Conservation (phyloP, 1,140 invertebrate genomes). For the Chrysomallon squamiferum region DNA sequence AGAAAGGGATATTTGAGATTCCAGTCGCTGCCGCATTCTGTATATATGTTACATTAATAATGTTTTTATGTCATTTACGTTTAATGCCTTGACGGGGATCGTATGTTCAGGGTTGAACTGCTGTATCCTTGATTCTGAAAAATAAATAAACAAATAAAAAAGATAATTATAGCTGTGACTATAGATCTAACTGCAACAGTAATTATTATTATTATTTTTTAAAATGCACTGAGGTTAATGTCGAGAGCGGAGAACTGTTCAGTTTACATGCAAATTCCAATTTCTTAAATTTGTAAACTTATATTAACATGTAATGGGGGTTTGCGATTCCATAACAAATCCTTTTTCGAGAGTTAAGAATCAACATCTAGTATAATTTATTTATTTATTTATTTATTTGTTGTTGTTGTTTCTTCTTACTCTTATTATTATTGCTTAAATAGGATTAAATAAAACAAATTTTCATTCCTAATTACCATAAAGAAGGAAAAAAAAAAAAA, state of each 20-base stretch:
- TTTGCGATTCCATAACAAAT: not conserved
- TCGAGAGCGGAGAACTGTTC: not conserved
- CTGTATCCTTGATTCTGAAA: slow-evolving; percentile 20
- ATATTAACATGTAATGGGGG: not conserved
- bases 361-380: too few relatives aligned
- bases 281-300: not conserved
- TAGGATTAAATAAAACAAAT: too few relatives aligned
- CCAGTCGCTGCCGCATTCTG: too few relatives aligned
- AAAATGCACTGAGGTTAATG: not conserved
- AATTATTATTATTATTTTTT: not conserved
- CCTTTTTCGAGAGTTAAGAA: not conserved
- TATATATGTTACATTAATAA: too few relatives aligned
- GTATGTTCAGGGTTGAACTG: slow-evolving; percentile 8
- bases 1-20: too few relatives aligned
- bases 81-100: slow-evolving; percentile 10
- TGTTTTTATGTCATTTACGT: not conserved
- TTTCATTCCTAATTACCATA: too few relatives aligned
- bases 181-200: not conserved
- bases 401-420: too few relatives aligned
- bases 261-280: not conserved
- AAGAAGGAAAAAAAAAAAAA: too few relatives aligned
- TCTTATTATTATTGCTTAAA: too few relatives aligned
- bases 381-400: too few relatives aligned
- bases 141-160: not conserved
- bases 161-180: too few relatives aligned